Evolutionary conservation across 1,140 invertebrate genomes (phyloP), one percentile per base, ranked within the genome.

Genomic region (Sycobia sp.): DNA sequence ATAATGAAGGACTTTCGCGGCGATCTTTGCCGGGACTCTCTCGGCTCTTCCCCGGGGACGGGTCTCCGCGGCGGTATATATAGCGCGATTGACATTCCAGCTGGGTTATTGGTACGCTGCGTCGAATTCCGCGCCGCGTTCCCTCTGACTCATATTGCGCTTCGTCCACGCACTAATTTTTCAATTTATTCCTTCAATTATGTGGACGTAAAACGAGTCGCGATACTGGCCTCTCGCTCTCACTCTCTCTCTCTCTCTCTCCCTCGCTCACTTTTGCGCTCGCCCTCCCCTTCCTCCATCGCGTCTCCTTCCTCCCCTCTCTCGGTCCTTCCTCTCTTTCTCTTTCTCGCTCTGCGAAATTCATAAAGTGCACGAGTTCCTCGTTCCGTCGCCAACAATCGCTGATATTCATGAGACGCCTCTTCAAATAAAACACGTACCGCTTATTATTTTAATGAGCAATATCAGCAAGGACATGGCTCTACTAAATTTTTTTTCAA

Each of bases 131-230:
- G 51, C 13, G 43, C 9, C 39, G 29, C 53, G 44, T 46, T 53
- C 29, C 36, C 57, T 60, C 59, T 62, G 59, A 62, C 49, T 62
- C 59, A 61, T 60, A 51, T 60, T 34, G n/a, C 34, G 23, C 39
- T 32, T 43, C 58, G 20, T 23, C 57, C 27, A 38, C 59, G 41
- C 34, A 59, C 55, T 65, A 65, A 65, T 65, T 65, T 65, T 65
- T 65, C 62, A 65, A 65, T 65, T 65, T 65, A 65, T 65, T 65
- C 50, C 55, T 59, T 54, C 56, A 59, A 65, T 65, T 65, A 65
- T 47, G 34, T 20, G 3, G 56, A 32, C 56, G 50, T 59, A 59
- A 65, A 65, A 65, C 56, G 62, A 59, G 62, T 65, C 56, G 43
- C 62, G 55, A 64, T 57, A 63, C 44, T 47, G 13, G n/a, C 32